Evolutionary conservation across 2,888 invertebrate genomes (phyloP), one percentile per base, ranked within the genome.

Genomic region (Azorinus chamasolen): DNA sequence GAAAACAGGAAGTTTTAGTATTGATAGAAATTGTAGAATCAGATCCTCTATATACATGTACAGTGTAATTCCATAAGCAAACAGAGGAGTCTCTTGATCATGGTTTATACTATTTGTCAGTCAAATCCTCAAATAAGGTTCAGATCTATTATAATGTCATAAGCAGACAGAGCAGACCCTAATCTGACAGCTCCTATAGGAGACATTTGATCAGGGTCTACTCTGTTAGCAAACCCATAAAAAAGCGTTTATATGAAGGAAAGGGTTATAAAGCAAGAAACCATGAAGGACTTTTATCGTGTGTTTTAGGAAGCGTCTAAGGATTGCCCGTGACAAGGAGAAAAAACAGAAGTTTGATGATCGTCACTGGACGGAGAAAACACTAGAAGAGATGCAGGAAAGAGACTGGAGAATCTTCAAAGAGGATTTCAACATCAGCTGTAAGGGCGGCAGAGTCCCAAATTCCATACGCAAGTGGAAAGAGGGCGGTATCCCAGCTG

Each of bases 401-500:
- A 95, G 99, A 88, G 99, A 99, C 94, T 99, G 99, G 99, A 95
- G 99, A 93, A 99, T 99, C 89, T 99, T 99, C 93, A 95, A 99
- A 82, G 99, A 99, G 93, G 99, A 99, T 94, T 99, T 98, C 93
- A 99, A 98, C 92, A 99, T 99, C 63, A 97, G 98, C 2, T 97
- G 99, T 76, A 99, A 99, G 94, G 98, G 98, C 55, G 99, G 99
- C 0, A 96, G 95, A 91, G 98, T 99, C 87, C 99, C 99, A 0
- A 97, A 98, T 94, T 99, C 99, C 0, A 96, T 99, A 71, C 95
- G 99, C 41, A 95, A 95, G 76, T 99, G 99, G 99, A 96, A 96
- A 81, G 99, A 99, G 94, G 97, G 97, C 0, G 64, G 64, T 3
- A 96, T 99, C 86, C 97, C 97, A 37, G 95, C 95, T 85, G 98